phyloP scores from a whole-genome alignment of 2,113 vertebrate genomes.

The Rissa tridactyla region DNA sequence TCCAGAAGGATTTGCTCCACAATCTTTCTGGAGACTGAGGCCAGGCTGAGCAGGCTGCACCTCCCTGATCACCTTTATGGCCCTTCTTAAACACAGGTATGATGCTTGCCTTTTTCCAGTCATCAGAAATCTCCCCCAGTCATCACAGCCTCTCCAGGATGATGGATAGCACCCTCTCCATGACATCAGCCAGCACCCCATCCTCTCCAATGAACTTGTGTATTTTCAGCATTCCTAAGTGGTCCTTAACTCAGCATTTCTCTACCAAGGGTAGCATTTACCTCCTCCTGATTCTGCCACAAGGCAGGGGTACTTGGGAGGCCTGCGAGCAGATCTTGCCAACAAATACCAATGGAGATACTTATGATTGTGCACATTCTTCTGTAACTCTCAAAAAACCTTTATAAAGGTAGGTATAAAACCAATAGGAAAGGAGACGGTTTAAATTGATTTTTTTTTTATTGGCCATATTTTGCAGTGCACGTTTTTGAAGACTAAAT shows the following conservation, averaged over 20 bases:
- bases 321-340: neutral
- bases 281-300: neutral
- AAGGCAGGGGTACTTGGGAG: neutral
- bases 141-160: neutral
- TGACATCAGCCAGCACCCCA: neutral
- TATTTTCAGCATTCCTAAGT: neutral
- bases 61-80: neutral
- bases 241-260: neutral
- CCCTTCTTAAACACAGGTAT: neutral
- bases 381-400: neutral
- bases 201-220: neutral
- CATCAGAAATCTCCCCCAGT: neutral
- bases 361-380: neutral
- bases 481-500: neutral
- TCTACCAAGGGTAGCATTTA: neutral
- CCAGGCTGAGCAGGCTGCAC: neutral
- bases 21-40: neutral
- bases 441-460: neutral
- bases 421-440: neutral
- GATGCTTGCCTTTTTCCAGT: neutral
- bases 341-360: neutral
- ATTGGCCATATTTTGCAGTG: neutral
- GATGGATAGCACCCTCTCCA: neutral
- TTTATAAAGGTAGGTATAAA: neutral
- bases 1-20: neutral